Evolutionary conservation across 2,888 invertebrate species (phyloP).

Genomic region (Tinea semifulvella): DNA sequence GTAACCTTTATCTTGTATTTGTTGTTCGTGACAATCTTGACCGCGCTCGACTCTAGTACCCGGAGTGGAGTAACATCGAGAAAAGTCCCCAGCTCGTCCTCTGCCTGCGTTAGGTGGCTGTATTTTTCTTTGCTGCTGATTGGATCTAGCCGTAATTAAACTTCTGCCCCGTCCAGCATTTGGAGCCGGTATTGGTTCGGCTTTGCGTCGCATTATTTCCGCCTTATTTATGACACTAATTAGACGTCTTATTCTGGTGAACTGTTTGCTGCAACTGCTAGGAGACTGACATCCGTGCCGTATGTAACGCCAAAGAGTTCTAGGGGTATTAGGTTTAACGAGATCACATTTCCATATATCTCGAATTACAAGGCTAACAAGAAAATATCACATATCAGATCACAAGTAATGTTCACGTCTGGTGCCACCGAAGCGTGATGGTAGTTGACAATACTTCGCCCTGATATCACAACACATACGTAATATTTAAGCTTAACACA

Average conservation of each 20-base stretch:
- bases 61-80: slow-evolving; percentile 54
- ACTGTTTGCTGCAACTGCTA: slow-evolving; percentile 34
- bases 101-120: slow-evolving; percentile 33
- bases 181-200: slow-evolving; percentile 31
- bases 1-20: slow-evolving; percentile 26
- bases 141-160: slow-evolving; percentile 46
- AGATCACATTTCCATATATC: slow-evolving; percentile 42
- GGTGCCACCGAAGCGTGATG: slow-evolving; percentile 9
- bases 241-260: neutral
- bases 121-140: slow-evolving; percentile 46
- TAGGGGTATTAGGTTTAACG: slow-evolving; percentile 41
- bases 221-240: neutral
- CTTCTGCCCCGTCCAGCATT: slow-evolving; percentile 39
- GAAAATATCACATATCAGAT: slow-evolving; percentile 56
- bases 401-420: slow-evolving; percentile 49
- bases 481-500: neutral
- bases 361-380: slow-evolving; percentile 47
- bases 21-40: slow-evolving; percentile 20
- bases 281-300: slow-evolving; percentile 29
- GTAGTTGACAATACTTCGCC: neutral
- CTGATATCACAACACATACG: neutral
- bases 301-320: slow-evolving; percentile 41
- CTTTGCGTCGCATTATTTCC: slow-evolving; percentile 40
- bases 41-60: slow-evolving; percentile 22
- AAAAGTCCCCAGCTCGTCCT: slow-evolving; percentile 27